A percentile compares a stretch with the other conserved stretches of the same genome.
Conservation (phyloP, 1,140 invertebrate genomes). For the Acromyrmex heyeri region DNA sequence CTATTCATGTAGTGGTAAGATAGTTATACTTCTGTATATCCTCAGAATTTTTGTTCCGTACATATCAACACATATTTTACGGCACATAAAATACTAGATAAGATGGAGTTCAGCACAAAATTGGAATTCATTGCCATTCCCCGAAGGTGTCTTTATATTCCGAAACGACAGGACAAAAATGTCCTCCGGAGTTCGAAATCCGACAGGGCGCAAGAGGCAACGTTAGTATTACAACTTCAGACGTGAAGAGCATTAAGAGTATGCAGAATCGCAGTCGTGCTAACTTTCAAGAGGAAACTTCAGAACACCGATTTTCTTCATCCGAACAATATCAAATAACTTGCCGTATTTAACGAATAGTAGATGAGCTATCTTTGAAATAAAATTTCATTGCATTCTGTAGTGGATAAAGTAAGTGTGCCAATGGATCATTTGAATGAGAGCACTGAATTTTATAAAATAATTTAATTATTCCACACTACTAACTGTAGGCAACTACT, state of each 20-base stretch:
- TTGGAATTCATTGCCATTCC: slow-evolving; percentile 39
- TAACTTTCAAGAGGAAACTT: slow-evolving; percentile 61
- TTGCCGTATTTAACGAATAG: slow-evolving; percentile 42
- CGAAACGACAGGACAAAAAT: slow-evolving; percentile 47
- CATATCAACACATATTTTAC: neutral
- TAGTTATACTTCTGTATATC: neutral
- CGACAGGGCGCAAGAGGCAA: slow-evolving; percentile 30
- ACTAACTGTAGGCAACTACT: neutral
- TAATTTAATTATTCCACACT: neutral
- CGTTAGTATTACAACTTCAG: slow-evolving; percentile 40
- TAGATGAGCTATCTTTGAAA: neutral
- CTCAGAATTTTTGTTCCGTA: slow-evolving; percentile 13
- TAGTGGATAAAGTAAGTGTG: neutral
- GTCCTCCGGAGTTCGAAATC: slow-evolving; percentile 35
- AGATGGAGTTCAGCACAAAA: slow-evolving; percentile 1
- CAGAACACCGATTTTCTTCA: slow-evolving; percentile 32
- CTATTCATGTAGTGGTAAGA: neutral
- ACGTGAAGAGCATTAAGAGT: slow-evolving; percentile 63
- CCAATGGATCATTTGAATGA: neutral
- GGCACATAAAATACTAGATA: neutral
- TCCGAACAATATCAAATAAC: slow-evolving; percentile 54
- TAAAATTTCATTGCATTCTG: neutral
- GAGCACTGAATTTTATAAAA: neutral
- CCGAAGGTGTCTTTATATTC: slow-evolving; percentile 48
- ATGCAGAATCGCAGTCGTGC: slow-evolving; percentile 28